Base-by-base conservation (phyloP, 2,797 vertebrate species). In the Neostethus bicornis region DNA sequence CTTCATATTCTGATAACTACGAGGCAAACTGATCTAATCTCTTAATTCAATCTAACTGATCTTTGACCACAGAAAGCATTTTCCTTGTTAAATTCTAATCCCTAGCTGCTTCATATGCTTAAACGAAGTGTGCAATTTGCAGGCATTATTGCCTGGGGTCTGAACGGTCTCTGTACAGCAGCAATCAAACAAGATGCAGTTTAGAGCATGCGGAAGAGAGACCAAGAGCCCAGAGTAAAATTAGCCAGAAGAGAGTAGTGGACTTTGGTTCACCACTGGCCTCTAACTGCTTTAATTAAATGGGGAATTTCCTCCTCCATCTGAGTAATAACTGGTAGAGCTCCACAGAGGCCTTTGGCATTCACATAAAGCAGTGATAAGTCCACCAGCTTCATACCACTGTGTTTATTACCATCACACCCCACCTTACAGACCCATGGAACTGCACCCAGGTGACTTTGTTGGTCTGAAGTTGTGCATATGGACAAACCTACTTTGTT, bases 31-130 rank as follows among this genome's bases (percentile, higher is more conserved):
- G 79, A 81, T 83, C 75, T 88, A 87, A 89, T 90, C 85, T 90
- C 87, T 87, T 90, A 87, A 91, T 90, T 90, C 77, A 87, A 89
- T 90, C 85, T 63, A 79, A 76, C 74, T 88, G 84, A 87, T 88
- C 87, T 90, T 87, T 89, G 85, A 89, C 85, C 85, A 85, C 68
- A 74, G 76, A 83, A 83, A 79, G 80, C 84, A 66, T 83, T 90
- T 79, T 80, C 76, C 78, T 80, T 85, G 81, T 89, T 86, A 84
- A 84, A 87, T 65, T 61, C 72, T 83, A 90, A 90, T 90, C 87
- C 82, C 85, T 55, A 53, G 73, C 77, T 73, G 77, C 79, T 73
- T 75, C 70, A 80, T 83, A 83, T 86, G 77, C 73, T 78, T 80
- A 85, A 85, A 85, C 84, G 85, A 86, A 87, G 83, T 84, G 77